phyloP scores from a whole-genome alignment of 2,888 invertebrate genomes.

The Unio delphinus region DNA sequence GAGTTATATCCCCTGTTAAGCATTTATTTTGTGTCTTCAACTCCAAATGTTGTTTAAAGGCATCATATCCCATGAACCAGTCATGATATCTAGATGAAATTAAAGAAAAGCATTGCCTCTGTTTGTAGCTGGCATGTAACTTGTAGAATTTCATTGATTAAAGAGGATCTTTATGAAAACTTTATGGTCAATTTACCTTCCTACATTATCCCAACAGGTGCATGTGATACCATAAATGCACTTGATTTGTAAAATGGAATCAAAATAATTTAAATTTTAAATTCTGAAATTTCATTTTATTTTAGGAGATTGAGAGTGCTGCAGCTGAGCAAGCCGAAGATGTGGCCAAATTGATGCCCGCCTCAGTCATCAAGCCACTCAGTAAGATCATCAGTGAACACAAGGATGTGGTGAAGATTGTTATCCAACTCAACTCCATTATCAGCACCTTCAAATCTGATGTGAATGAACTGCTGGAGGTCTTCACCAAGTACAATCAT shows the following conservation, averaged over 20 bases:
- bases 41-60: no score
- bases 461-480: constrained; percentile 84
- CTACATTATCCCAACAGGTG: no score
- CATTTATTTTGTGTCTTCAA: no score
- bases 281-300: constrained; percentile 5
- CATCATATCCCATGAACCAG: no score
- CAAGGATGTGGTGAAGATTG: constrained; percentile 88
- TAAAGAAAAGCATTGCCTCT: no score
- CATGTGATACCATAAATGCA: no score
- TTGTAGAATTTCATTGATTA: no score
- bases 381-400: constrained; percentile 78
- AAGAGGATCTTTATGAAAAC: no score
- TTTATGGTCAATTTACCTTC: constrained; percentile 3
- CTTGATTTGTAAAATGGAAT: background rate
- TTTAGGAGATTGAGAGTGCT: constrained; percentile 63
- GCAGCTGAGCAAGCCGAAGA: constrained; percentile 61
- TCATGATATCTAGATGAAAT: no score
- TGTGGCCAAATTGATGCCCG: constrained; percentile 57
- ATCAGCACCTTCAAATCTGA: constrained; percentile 77
- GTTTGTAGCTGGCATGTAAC: no score
- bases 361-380: constrained; percentile 66
- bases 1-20: no score
- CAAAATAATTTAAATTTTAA: background rate
- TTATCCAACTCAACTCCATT: constrained; percentile 69
- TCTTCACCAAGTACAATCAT: constrained; percentile 87